phyloP scores from a whole-genome alignment of 2,113 vertebrate species.

The Vulpes ferrilata region DNA sequence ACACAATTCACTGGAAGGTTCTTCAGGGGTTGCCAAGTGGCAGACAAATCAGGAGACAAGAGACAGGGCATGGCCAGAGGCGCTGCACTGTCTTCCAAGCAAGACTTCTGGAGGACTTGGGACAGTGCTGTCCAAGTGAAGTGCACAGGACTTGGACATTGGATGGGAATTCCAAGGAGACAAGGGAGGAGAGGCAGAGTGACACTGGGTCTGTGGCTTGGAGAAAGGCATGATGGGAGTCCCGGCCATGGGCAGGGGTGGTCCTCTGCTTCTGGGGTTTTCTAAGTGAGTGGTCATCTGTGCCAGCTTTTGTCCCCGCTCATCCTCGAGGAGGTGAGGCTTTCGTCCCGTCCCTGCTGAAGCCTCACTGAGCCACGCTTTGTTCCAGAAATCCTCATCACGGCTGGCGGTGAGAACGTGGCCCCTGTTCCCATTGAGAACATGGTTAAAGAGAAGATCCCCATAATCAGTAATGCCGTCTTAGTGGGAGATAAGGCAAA shows the following conservation, averaged over 20 bases:
- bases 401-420: slow-evolving; percentile 94
- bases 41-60: neutral
- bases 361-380: neutral
- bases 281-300: fast-evolving
- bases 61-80: neutral
- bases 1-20: neutral
- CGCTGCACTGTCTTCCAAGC: neutral
- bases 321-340: fast-evolving
- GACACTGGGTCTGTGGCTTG: neutral
- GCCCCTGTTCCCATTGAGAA: slow-evolving; percentile 94
- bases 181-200: neutral
- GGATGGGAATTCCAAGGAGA: neutral
- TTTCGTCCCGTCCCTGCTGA: fast-evolving
- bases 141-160: too few relatives aligned
- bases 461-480: slow-evolving; percentile 95
- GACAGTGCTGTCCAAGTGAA: neutral
- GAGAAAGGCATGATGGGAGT: neutral
- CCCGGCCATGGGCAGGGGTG: too few relatives aligned
- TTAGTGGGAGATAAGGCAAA: slow-evolving; percentile 95
- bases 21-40: neutral
- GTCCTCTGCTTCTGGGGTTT: neutral
- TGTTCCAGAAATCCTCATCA: slow-evolving; percentile 95
- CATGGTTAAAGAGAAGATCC: slow-evolving; percentile 91
- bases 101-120: neutral
- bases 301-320: neutral